Evolutionary conservation across 1,140 invertebrate genomes (phyloP), one percentile per base, ranked within the genome.

Genomic region (Pachypsylla venusta): DNA sequence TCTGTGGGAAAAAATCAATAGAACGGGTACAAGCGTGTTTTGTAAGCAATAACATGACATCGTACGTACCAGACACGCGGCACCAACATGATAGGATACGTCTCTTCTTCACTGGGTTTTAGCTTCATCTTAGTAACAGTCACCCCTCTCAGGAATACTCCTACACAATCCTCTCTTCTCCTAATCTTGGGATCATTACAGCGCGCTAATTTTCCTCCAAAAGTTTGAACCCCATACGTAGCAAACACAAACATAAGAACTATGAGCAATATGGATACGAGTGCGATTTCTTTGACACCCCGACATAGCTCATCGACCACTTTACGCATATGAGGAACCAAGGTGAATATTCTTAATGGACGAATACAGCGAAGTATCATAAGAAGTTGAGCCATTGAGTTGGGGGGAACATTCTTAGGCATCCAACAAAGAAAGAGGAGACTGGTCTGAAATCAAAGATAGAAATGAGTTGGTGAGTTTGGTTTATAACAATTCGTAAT

Each of bases 121-220:
- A 96, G 71, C 75, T 95, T 97, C 93, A 98, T 98, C 77, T 95
- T 98, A 1, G 97, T 98, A 0, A 99, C 93, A 73, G 93, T 97
- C 2, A 99, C 86, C 61, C 92, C 79, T 58, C 93, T 76, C 79
- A 91, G 84, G 69, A 98, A 99, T 19, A 96, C 85, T 0, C 97
- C 97, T 14, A 90, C 85, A 73, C 97, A 99, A 58, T 96, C 81
- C 67, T 88, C 84, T 63, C 93, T 78, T 14, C 74, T 78, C 0
- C 74, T 76, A 54, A 99, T 92, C 0, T 80, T 88, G 0, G 88
- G 90, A 74, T 99, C 97, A 73, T 99, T 99, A 69, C 97, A 99
- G 25, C 94, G 79, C 1, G 95, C 95, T 64, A 99, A 74, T 70
- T 79, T 74, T 39, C 97, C 97, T 12, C 96, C 97, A 71, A 96